Percentiles rank a stretch among this genome's conserved stretches.
phyloP scores from a whole-genome alignment of 2,113 vertebrate genomes.

The Hystrix brachyura region DNA sequence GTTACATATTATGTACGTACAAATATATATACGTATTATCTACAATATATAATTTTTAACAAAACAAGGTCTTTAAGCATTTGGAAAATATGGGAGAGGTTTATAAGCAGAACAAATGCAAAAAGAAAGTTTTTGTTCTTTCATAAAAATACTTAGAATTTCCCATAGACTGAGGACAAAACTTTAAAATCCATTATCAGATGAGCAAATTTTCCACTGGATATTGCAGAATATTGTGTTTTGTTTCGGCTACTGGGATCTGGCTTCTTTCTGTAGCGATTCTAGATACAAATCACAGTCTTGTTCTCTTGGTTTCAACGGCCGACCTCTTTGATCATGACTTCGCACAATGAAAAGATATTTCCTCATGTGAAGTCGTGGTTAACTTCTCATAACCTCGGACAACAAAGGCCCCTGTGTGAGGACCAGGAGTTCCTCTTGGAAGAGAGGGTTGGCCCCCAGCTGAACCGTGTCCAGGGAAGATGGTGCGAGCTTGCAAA shows the following conservation, averaged over 20 bases:
- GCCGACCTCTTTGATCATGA: constrained; percentile 69
- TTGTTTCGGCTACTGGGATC: neutral
- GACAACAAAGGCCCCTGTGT: constrained; percentile 74
- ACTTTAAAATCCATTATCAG: neutral
- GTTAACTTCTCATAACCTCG: constrained; percentile 51
- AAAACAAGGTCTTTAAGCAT: neutral
- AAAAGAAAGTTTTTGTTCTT: neutral
- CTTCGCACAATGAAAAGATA: constrained; percentile 45
- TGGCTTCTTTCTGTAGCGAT: neutral
- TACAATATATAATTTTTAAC: neutral
- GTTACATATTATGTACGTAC: neutral
- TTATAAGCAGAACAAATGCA: constrained; percentile 23
- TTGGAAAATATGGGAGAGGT: constrained; percentile 39
- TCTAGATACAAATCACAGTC: constrained; percentile 43
- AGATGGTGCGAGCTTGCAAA: constrained; percentile 38
- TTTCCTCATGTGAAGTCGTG: constrained; percentile 49
- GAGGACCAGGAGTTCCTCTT: constrained; percentile 55
- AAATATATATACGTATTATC: neutral
- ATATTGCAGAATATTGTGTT: too few relatives aligned
- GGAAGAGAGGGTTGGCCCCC: constrained; percentile 61
- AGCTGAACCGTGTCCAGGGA: constrained; percentile 36
- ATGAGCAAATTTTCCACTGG: neutral
- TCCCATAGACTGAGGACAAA: neutral
- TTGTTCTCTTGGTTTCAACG: constrained; percentile 15
- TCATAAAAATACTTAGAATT: neutral